Conservation (phyloP, 92 coral and sea anemone genomes). For the Meandrina meandrites region DNA sequence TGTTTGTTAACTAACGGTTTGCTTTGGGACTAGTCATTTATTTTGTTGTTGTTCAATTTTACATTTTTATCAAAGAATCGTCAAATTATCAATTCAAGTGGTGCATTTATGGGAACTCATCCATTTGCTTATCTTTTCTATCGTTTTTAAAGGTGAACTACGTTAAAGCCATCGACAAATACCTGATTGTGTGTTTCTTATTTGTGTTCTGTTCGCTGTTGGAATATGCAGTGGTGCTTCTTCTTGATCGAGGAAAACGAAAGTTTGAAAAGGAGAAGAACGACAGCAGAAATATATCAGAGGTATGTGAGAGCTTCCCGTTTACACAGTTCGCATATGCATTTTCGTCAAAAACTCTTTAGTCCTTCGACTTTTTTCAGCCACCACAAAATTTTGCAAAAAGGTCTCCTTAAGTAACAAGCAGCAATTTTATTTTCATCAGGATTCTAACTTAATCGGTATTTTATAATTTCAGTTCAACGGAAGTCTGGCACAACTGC, state of each 20-base stretch:
- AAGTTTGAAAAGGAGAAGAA: slow-evolving; percentile 10
- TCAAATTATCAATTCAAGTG: too few relatives aligned
- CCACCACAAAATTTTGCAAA: too few relatives aligned
- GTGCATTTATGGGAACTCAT: too few relatives aligned
- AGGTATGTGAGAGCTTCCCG: background rate
- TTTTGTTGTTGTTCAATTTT: too few relatives aligned
- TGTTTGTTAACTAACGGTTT: background rate
- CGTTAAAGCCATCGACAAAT: slow-evolving; percentile 85
- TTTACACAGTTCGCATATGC: too few relatives aligned
- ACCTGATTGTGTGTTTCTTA: slow-evolving; percentile 84
- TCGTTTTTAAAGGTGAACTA: slow-evolving; percentile 68
- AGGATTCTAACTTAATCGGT: background rate
- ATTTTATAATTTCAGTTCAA: background rate
- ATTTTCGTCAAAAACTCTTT: background rate
- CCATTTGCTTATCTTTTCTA: background rate
- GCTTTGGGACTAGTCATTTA: too few relatives aligned
- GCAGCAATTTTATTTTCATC: background rate
- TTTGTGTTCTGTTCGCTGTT: slow-evolving; percentile 83
- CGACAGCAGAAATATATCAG: background rate
- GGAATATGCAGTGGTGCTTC: slow-evolving; percentile 80
- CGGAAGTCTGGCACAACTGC: background rate
- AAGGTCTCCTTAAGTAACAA: background rate
- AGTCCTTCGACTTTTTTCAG: background rate
- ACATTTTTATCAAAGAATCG: too few relatives aligned
- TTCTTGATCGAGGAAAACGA: slow-evolving; percentile 50